Evolutionary conservation across 2,797 vertebrate species (phyloP), one percentile per base, ranked within the genome.

Genomic region (Anguilla megastoma): DNA sequence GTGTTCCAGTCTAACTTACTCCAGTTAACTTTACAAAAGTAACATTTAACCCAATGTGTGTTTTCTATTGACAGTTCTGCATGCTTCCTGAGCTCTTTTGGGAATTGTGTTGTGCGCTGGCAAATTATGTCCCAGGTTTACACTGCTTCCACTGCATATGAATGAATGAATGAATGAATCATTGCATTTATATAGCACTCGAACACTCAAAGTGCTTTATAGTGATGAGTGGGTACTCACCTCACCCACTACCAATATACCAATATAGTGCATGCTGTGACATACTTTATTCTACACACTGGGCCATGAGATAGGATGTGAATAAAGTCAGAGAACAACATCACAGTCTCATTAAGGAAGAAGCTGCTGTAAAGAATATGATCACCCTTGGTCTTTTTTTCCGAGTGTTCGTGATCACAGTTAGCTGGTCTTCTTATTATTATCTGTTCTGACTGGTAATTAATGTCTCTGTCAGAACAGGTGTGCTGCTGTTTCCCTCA

Each of bases 401-500:
- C 41, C 92, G 92, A 94, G 89, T 92, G 91, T 90, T 89, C 90
- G 91, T 91, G 89, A 95, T 95, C 94, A 93, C 84, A 92, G 90
- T 88, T 92, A 92, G 93, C 93, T 92, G 93, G 92, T 85, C 85
- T 88, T 84, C 90, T 89, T 45, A 45, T 45, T 45, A 45, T 89
- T 48, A 89, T 89, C 91, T 90, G 91, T 92, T 91, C 94, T 95
- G 95, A 93, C 92, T 93, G 85, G 89, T 90, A 92, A 95, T 94
- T 88, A 94, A 94, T 91, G 89, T 86, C 56, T 52, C 50, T 52
- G 50, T 12, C 50, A 86, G 86, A 89, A 86, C 84, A 87, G 21
- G 80, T 27, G 82, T 36, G 87, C 63, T 79, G 85, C 54, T 79
- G 66, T 58, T 85, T 88, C 79, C 71, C 88, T 88, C 74, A 63